These are phyloP conservation scores for Eonycteris spelaea DNA, from an alignment of 2,113 vertebrate genomes.

Conservation along the genomic window DNA sequence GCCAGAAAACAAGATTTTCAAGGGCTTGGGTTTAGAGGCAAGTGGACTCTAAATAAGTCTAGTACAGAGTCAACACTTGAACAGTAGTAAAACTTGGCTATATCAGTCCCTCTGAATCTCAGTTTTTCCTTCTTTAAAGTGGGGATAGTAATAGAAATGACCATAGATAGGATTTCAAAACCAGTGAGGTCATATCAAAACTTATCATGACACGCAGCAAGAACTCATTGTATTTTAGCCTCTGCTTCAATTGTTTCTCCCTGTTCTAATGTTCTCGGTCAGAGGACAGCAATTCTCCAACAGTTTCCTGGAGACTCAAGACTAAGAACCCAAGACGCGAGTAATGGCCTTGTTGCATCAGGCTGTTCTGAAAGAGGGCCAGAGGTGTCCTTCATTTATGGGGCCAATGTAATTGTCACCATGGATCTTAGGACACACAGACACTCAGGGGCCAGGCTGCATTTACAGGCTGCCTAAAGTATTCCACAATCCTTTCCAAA, in stretches of 20 bases:
- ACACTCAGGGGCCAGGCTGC: background rate
- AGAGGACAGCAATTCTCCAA: background rate
- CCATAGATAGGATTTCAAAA: background rate
- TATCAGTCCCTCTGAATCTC: background rate
- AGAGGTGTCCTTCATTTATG: background rate
- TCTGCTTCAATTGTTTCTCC: background rate
- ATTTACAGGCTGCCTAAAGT: background rate
- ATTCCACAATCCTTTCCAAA: background rate
- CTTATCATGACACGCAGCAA: background rate
- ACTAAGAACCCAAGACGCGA: background rate
- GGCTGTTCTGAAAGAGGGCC: background rate
- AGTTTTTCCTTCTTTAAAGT: background rate
- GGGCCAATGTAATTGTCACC: rapidly evolving
- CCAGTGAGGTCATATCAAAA: background rate
- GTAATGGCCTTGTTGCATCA: background rate
- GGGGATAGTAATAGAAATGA: background rate
- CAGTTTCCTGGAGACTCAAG: background rate
- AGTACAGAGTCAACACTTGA: background rate
- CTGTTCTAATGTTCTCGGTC: background rate
- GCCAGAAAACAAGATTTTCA: background rate
- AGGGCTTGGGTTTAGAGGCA: background rate
- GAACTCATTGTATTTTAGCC: background rate
- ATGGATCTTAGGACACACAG: background rate
- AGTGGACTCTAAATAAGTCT: background rate
- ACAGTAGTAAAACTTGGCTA: background rate